Evolutionary conservation across 1,140 invertebrate genomes (phyloP).

Genomic region (Phenacoccus solenopsis): DNA sequence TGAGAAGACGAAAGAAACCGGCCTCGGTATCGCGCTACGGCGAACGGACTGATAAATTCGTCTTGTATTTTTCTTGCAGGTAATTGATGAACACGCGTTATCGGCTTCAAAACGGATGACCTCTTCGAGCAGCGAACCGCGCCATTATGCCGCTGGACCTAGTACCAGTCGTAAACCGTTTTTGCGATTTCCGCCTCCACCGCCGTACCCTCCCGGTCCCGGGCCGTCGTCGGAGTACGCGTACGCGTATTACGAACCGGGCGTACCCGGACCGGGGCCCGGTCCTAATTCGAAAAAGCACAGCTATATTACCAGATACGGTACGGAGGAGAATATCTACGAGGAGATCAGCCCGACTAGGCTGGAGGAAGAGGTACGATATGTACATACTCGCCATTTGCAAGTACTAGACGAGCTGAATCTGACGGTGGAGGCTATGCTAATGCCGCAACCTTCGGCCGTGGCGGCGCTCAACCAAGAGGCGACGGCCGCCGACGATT

Average conservation of each 20-base stretch:
- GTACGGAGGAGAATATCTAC: slow-evolving; percentile 75
- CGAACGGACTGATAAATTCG: too few species aligned
- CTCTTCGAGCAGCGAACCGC: slow-evolving; percentile 6
- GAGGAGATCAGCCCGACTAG: slow-evolving; percentile 62
- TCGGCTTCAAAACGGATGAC: background rate
- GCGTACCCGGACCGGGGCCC: slow-evolving; percentile 34
- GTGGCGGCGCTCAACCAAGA: slow-evolving; percentile 18
- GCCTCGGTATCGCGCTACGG: too few species aligned
- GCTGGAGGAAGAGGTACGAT: slow-evolving; percentile 61
- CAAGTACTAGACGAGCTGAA: slow-evolving; percentile 68
- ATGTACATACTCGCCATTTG: slow-evolving; percentile 29
- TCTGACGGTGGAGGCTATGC: slow-evolving; percentile 73
- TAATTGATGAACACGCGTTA: background rate
- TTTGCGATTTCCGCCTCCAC: background rate
- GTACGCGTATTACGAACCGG: slow-evolving; percentile 63
- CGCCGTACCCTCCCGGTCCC: slow-evolving; percentile 26
- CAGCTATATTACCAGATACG: slow-evolving; percentile 58
- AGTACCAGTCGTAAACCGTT: background rate
- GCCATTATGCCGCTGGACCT: background rate
- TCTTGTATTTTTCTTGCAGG: background rate
- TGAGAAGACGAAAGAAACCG: too few species aligned
- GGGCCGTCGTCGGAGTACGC: slow-evolving; percentile 45
- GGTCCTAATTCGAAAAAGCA: slow-evolving; percentile 26
- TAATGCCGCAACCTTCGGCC: slow-evolving; percentile 46
- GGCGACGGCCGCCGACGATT: slow-evolving; percentile 41